phyloP scores from a whole-genome alignment of 2,797 vertebrate genomes.

The Todus mexicanus region DNA sequence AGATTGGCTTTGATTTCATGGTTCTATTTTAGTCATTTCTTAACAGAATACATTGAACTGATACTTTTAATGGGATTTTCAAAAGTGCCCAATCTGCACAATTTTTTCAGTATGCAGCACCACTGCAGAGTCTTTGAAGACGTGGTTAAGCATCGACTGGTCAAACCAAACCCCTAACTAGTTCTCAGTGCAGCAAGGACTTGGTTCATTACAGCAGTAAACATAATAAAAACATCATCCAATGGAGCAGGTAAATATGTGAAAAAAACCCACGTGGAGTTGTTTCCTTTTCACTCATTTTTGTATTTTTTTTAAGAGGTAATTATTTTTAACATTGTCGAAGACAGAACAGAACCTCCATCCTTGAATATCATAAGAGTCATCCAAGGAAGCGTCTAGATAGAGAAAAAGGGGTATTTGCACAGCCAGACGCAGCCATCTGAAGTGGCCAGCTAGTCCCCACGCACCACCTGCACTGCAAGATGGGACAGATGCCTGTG shows the following conservation, averaged over 20 bases:
- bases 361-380: not conserved
- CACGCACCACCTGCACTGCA: not conserved
- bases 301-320: not conserved
- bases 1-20: constrained; percentile 36
- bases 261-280: not conserved
- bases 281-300: not conserved
- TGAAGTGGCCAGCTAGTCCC: not conserved
- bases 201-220: not conserved
- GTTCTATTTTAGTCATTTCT: constrained; percentile 27
- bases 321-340: not conserved
- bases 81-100: constrained; percentile 14
- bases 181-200: not conserved
- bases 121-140: not conserved
- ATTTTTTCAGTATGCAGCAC: not conserved
- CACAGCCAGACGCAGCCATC: not conserved
- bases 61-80: constrained; percentile 20
- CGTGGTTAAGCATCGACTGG: not conserved
- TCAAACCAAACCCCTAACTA: not conserved
- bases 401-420: not conserved
- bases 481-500: not conserved
- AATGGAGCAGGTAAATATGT: not conserved
- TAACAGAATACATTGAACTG: constrained; percentile 27
- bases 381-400: not conserved
- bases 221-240: not conserved
- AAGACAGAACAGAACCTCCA: not conserved